Conservation (phyloP, 2,888 invertebrate species). For the Cotesia congregata region DNA sequence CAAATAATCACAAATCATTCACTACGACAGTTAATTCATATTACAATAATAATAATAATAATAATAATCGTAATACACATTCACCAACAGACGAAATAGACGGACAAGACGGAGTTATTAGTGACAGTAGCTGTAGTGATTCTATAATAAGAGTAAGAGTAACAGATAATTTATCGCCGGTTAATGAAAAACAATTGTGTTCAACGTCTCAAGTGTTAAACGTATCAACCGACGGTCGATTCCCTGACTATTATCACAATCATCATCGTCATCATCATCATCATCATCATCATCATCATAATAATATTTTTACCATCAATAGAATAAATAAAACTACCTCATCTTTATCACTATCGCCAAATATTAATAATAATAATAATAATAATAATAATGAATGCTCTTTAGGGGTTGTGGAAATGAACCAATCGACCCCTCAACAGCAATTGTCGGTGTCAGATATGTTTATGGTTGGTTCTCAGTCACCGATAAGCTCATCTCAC, state of each 20-base stretch:
- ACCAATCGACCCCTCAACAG: background rate
- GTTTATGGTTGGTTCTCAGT: conserved; percentile 51
- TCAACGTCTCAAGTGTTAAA: background rate
- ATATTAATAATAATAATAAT: background rate
- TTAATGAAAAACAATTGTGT: too few species aligned
- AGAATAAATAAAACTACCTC: background rate
- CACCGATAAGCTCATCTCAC: conserved; percentile 59
- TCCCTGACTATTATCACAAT: too few species aligned
- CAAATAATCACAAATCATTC: background rate
- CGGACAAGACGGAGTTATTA: background rate
- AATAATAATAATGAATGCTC: background rate
- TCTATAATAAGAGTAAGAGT: conserved; percentile 3
- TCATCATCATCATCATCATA: too few species aligned
- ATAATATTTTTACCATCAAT: background rate
- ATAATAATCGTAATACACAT: background rate
- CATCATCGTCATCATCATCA: too few species aligned
- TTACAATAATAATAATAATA: background rate
- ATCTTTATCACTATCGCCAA: background rate
- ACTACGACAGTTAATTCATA: background rate
- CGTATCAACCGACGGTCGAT: background rate
- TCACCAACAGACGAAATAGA: background rate
- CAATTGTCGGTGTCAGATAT: conserved; percentile 23
- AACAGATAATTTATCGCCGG: background rate
- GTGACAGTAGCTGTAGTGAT: conserved; percentile 28
- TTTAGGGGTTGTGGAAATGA: background rate